Conservation (phyloP, 1,140 invertebrate species). For the Protaetia brevitarsis region DNA sequence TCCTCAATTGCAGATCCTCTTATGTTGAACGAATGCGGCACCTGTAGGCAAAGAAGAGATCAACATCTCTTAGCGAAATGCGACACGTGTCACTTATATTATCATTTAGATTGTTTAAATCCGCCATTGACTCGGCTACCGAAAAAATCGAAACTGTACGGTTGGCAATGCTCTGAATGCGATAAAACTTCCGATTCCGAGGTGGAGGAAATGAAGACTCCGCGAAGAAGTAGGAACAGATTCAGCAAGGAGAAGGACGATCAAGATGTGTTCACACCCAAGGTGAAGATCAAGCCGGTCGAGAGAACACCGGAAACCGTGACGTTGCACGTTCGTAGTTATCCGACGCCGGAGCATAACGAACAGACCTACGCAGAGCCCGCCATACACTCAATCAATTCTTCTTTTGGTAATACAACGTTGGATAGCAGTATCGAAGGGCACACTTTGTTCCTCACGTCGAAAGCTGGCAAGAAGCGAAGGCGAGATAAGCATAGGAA, state of each 20-base stretch:
- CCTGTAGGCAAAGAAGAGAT: conserved; percentile 77
- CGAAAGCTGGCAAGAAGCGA: conserved; percentile 56
- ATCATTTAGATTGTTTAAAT: conserved; percentile 90
- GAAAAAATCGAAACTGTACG: conserved; percentile 89
- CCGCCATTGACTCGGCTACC: conserved; percentile 90
- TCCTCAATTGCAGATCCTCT: conserved; percentile 39
- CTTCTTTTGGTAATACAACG: neutral
- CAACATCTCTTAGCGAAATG: conserved; percentile 90
- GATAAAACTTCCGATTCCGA: conserved; percentile 81
- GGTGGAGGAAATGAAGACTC: conserved; percentile 71
- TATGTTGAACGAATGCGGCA: conserved; percentile 68
- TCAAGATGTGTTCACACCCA: conserved; percentile 50
- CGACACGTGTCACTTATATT: conserved; percentile 89
- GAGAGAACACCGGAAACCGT: conserved; percentile 45
- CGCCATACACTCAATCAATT: neutral
- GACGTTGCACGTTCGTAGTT: neutral
- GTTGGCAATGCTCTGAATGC: conserved; percentile 92
- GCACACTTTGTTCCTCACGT: conserved; percentile 21
- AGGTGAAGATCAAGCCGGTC: conserved; percentile 59
- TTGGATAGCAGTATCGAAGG: neutral
- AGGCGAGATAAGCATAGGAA: conserved; percentile 67
- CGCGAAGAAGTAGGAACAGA: conserved; percentile 69
- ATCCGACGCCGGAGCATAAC: neutral
- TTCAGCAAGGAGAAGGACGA: conserved; percentile 55
- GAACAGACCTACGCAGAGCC: neutral